Conservation (phyloP, 2,888 invertebrate genomes). For the Xanthostigma xanthostigma region DNA sequence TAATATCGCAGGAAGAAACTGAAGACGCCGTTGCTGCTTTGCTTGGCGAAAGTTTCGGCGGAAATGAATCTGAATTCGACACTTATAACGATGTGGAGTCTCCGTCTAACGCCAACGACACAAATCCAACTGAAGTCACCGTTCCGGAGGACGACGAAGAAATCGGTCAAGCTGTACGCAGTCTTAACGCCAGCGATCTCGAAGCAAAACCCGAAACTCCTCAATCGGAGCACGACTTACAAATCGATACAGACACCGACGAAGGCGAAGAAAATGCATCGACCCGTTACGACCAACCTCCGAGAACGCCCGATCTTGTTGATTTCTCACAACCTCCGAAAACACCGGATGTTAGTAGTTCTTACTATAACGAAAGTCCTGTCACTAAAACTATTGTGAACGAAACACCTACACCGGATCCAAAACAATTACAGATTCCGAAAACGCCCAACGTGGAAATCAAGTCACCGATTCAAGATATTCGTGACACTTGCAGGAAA, state of each 20-base stretch:
- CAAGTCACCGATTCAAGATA: too few relatives aligned
- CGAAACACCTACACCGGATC: too few relatives aligned
- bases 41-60: conserved; percentile 72
- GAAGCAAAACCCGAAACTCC: conserved; percentile 73
- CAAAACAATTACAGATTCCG: too few relatives aligned
- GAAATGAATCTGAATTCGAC: conserved; percentile 36
- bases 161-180: conserved; percentile 71
- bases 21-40: conserved; percentile 84
- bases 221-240: conserved; percentile 66
- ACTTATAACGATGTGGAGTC: conserved; percentile 31
- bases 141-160: conserved; percentile 59
- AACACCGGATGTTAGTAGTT: conserved; percentile 38
- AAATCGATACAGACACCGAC: conserved; percentile 77
- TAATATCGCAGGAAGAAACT: conserved; percentile 84
- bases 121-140: conserved; percentile 29
- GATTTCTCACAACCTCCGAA: conserved; percentile 37
- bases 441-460: too few relatives aligned
- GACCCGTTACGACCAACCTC: conserved; percentile 29
- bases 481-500: too few relatives aligned
- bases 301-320: conserved; percentile 30
- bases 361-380: conserved; percentile 23
- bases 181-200: conserved; percentile 49
- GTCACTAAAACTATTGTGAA: too few relatives aligned
- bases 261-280: conserved; percentile 44
- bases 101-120: conserved; percentile 18